Percentiles rank a stretch among this genome's conserved stretches.
These are phyloP conservation scores for Mycteria americana DNA, from an alignment of 2,797 vertebrate genomes.

Conservation along the genomic window DNA sequence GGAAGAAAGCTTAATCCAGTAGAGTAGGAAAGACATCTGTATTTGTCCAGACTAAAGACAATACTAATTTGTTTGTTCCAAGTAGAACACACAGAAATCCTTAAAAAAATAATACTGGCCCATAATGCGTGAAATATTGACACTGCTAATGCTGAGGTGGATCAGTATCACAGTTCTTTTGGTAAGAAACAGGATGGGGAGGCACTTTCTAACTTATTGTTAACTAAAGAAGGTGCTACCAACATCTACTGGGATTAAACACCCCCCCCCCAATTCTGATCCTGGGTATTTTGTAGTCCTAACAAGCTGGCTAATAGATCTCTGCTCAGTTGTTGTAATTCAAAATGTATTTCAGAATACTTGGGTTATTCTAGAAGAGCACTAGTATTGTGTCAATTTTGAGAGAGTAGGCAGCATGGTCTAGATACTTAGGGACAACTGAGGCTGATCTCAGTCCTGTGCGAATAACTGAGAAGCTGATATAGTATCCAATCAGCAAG, in stretches of 20 bases:
- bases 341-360: background rate
- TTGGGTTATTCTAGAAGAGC: background rate
- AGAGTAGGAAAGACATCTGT: background rate
- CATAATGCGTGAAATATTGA: background rate
- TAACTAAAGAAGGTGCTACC: background rate
- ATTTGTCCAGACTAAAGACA: background rate
- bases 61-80: background rate
- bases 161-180: background rate
- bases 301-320: background rate
- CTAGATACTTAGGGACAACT: background rate
- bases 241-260: background rate
- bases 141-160: background rate
- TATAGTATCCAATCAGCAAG: background rate
- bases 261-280: background rate
- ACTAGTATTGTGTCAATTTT: background rate
- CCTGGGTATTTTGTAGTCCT: background rate
- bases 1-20: background rate
- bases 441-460: background rate
- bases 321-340: background rate
- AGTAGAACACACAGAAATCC: background rate
- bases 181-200: background rate
- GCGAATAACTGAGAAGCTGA: background rate
- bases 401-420: background rate
- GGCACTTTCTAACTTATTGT: background rate
- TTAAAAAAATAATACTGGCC: background rate